These are phyloP conservation scores for Pseudomugil tenellus DNA, from an alignment of 2,797 vertebrate species.

Conservation along the genomic window DNA sequence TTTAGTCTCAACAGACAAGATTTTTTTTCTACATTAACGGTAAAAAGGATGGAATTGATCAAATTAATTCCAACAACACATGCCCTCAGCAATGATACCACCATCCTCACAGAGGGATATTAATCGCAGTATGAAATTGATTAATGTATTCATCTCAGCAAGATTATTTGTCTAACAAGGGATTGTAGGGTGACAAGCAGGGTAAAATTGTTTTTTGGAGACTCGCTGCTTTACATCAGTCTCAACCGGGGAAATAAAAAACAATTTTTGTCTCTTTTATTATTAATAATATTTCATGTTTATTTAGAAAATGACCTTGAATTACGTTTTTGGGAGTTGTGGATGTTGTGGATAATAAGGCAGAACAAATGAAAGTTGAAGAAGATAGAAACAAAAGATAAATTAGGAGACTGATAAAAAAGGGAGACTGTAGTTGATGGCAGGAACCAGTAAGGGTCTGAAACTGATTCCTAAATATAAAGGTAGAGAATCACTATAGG, in stretches of 20 bases:
- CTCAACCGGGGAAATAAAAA: constrained; percentile 30
- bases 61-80: constrained; percentile 1
- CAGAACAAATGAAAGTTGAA: constrained; percentile 1
- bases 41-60: constrained; percentile 4
- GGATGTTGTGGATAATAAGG: neutral
- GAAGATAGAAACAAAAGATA: too few species aligned
- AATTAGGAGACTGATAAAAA: too few species aligned
- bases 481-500: neutral
- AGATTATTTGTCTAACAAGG: constrained; percentile 39
- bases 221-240: constrained; percentile 23
- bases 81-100: constrained; percentile 5
- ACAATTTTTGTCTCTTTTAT: neutral
- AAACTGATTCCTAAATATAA: neutral
- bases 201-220: constrained; percentile 19
- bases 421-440: neutral
- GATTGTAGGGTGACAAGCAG: neutral
- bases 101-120: neutral
- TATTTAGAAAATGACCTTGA: constrained; percentile 52
- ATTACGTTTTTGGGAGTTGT: constrained; percentile 4
- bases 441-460: neutral
- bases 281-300: constrained; percentile 49
- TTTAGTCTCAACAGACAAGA: constrained; percentile 6
- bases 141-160: constrained; percentile 40
- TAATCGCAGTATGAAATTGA: constrained; percentile 43
- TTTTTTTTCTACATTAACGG: neutral